These are phyloP conservation scores for Diaprepes abbreviatus DNA, from an alignment of 2,888 invertebrate species.

Conservation along the genomic window DNA sequence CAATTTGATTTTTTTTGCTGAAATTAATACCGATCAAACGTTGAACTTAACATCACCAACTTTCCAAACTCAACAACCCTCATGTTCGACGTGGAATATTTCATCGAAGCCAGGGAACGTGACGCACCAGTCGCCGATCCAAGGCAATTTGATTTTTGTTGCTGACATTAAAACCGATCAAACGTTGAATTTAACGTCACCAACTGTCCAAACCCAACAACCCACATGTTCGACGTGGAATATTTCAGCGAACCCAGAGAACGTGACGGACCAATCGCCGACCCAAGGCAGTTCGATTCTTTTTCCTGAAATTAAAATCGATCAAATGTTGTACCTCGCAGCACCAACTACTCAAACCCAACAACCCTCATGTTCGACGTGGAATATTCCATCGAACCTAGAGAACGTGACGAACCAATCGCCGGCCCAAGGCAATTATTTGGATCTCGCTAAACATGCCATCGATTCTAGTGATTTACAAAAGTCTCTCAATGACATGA, in stretches of 20 bases:
- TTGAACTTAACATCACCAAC: constrained; percentile 13
- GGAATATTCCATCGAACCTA: constrained; percentile 39
- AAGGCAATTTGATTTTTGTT: too few species aligned
- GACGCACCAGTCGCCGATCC: neutral
- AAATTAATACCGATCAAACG: constrained; percentile 22
- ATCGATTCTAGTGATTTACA: constrained; percentile 54
- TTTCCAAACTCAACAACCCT: too few species aligned
- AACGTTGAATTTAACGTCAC: constrained; percentile 14
- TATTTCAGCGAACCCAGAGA: constrained; percentile 10
- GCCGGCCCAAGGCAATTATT: constrained; percentile 52
- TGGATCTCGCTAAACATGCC: constrained; percentile 69
- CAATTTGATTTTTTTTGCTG: too few species aligned
- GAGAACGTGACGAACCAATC: neutral
- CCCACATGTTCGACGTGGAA: constrained; percentile 38
- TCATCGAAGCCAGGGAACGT: neutral
- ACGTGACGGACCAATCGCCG: neutral
- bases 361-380: too few species aligned
- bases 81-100: constrained; percentile 37
- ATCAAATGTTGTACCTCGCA: constrained; percentile 25
- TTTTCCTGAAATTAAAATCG: too few species aligned
- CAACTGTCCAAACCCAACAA: constrained; percentile 4
- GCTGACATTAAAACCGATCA: too few species aligned
- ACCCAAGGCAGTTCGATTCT: constrained; percentile 48
- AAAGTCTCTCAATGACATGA: constrained; percentile 42
- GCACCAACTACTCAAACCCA: neutral